phyloP scores from a whole-genome alignment of 2,797 vertebrate genomes.

The Falco concolor region DNA sequence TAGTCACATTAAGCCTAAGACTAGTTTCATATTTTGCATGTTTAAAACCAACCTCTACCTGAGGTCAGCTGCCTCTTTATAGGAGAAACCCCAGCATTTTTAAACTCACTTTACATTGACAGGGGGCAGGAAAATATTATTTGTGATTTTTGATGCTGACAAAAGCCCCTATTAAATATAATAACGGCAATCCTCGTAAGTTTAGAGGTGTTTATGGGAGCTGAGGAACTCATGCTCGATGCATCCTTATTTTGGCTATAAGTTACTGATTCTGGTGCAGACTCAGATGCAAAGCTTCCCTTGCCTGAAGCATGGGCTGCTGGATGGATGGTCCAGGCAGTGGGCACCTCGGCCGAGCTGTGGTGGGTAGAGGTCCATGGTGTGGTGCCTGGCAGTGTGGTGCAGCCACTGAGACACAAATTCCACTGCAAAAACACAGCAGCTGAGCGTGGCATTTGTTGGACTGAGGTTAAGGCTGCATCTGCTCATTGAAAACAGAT shows the following conservation, averaged over 20 bases:
- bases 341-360: not conserved
- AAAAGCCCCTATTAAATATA: not conserved
- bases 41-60: not conserved
- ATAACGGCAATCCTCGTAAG: not conserved
- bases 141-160: not conserved
- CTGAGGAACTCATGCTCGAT: accelerated
- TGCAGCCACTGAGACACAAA: not conserved
- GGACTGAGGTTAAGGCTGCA: not conserved
- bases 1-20: not conserved
- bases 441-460: accelerated
- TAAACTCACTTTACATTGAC: not conserved
- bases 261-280: not conserved
- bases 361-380: not conserved
- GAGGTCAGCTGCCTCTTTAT: not conserved
- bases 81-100: not conserved
- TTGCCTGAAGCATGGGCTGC: not conserved
- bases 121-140: not conserved
- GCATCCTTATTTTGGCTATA: not conserved
- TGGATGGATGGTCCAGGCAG: accelerated
- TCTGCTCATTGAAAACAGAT: not conserved
- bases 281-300: not conserved
- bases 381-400: no score
- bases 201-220: not conserved
- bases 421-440: not conserved
- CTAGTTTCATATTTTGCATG: not conserved